A percentile compares a stretch with the other conserved stretches of the same genome.
phyloP scores from a whole-genome alignment of 2,113 vertebrate species.

The Talpa occidentalis region DNA sequence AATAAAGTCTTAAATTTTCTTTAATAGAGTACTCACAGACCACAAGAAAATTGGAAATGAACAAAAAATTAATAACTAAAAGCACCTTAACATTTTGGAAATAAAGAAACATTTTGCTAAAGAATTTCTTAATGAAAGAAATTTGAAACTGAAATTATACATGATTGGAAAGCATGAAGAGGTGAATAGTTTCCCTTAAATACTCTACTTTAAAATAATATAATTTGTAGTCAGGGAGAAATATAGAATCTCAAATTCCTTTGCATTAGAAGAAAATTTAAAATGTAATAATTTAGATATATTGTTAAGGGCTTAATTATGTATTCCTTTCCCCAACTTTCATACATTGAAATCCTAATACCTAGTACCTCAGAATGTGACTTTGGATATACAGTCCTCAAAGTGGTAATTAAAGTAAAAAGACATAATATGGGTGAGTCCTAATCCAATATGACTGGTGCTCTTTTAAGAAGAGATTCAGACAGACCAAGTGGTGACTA shows the following conservation, averaged over 20 bases:
- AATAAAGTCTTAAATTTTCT: not conserved
- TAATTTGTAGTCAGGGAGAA: not conserved
- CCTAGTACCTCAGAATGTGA: not conserved
- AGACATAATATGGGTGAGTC: not conserved
- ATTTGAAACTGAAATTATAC: not conserved
- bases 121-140: not conserved
- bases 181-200: not conserved
- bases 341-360: not conserved
- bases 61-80: not conserved
- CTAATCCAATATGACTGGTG: not conserved
- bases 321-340: not conserved
- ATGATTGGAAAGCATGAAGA: not conserved
- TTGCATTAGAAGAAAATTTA: slow-evolving; percentile 11
- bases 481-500: not conserved
- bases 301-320: not conserved
- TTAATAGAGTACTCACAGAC: not conserved
- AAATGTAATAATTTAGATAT: not conserved
- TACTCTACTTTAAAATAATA: not conserved
- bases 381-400: not conserved
- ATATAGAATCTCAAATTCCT: not conserved
- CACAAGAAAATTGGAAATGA: slow-evolving; percentile 22
- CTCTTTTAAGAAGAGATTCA: not conserved
- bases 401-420: not conserved
- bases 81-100: not conserved
- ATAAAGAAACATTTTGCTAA: not conserved